Base-by-base conservation (phyloP, 2,888 invertebrate species). In the Andrena bicolor region DNA sequence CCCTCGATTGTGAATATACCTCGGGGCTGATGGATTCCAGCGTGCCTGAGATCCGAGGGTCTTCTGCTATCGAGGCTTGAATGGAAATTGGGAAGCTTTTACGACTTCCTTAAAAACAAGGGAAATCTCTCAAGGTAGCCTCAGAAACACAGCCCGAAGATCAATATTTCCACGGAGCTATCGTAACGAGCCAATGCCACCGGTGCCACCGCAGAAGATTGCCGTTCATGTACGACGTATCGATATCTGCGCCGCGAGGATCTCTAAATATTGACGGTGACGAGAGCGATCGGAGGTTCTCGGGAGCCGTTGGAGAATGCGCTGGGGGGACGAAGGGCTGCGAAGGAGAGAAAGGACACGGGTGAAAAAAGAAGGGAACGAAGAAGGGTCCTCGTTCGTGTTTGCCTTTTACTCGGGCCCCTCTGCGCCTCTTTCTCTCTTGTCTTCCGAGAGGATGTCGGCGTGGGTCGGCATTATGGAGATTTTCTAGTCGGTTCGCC, bases 261-360 rank as follows among this genome's bases (percentile, higher is more conserved):
- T 86, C 73, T 73, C 72, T 73, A 84, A 86, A 86, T 83, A 86
- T 80, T 82, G 79, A 80, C 82, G 68, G 81, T 80, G 84, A 84
- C 81, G 56, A 68, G 74, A 61, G 49, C 60, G 77, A 81, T 76
- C 76, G 75, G 58, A 65, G 20, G 30, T 68, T 28, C 28, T 73
- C 28, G 66, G 69, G 28, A 41, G 64, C 35, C 13, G 6, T 75
- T 48, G 53, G 60, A 53, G 66, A 58, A 51, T 41, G 73, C 71
- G 16, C 7, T 20, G 8, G 63, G 60, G 60, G 41, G 10, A 16
- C 68, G 32, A 61, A 35, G 56, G 70, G 72, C 16, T 49, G 28
- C 20, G 41, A 48, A 49, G 65, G 41, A n/a, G 63, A 63, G 60
- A 48, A 83, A 72, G 60, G 63, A 72, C 76, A 56, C 23, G 2